phyloP scores from a whole-genome alignment of 2,888 invertebrate species.

The Hyalella azteca region DNA sequence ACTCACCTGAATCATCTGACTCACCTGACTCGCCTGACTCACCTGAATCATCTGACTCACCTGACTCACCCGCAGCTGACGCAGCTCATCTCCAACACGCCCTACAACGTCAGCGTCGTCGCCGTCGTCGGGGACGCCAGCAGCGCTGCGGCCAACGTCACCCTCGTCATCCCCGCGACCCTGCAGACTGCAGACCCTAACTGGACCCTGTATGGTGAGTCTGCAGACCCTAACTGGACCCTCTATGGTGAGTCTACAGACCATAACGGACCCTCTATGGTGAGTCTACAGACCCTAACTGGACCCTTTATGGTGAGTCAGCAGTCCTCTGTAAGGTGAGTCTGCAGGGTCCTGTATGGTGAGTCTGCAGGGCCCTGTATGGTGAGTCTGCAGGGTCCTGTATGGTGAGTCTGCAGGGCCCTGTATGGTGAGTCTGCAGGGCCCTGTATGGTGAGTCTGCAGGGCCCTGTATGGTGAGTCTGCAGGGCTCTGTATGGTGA shows the following conservation, averaged over 20 bases:
- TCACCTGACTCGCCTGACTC: too few relatives aligned
- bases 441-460: background rate
- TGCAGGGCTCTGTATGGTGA: background rate
- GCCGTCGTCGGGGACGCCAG: background rate
- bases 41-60: too few relatives aligned
- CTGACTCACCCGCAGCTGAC: background rate
- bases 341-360: background rate
- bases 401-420: background rate
- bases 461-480: background rate
- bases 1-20: too few relatives aligned
- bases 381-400: background rate
- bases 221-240: background rate
- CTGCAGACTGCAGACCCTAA: background rate
- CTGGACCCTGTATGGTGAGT: slow-evolving; percentile 21
- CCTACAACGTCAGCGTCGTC: background rate
- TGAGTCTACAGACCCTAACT: background rate
- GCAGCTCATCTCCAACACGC: background rate
- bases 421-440: background rate
- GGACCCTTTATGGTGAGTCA: slow-evolving; percentile 12
- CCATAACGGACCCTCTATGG: background rate
- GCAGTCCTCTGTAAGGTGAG: background rate
- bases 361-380: background rate
- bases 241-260: background rate
- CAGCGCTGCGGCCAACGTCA: background rate
- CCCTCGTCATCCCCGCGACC: background rate